phyloP scores from a whole-genome alignment of 2,797 vertebrate species.

The Argentina silus region DNA sequence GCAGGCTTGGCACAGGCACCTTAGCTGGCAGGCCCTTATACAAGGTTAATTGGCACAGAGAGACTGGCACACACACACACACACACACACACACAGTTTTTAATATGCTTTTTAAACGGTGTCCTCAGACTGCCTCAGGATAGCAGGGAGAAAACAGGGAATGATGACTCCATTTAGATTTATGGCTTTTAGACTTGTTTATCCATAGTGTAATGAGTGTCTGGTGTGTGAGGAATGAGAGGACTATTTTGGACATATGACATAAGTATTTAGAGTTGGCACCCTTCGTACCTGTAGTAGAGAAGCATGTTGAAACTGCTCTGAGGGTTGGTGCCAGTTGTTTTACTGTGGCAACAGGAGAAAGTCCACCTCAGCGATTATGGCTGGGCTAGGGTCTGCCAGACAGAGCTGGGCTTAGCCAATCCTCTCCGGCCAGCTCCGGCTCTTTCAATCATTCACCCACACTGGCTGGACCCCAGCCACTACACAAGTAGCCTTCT shows the following conservation, averaged over 20 bases:
- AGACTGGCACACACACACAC: background rate
- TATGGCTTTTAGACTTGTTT: background rate
- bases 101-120: background rate
- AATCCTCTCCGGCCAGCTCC: background rate
- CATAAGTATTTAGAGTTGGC: too few species aligned
- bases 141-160: background rate
- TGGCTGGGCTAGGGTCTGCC: background rate
- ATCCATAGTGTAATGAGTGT: background rate
- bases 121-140: background rate
- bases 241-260: background rate
- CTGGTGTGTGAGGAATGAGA: background rate
- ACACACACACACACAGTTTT: background rate
- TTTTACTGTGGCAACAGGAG: background rate
- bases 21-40: background rate
- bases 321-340: background rate
- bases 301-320: background rate
- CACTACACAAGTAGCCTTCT: background rate
- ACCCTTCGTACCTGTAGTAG: background rate
- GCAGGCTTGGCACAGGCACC: background rate
- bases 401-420: background rate
- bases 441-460: constrained; percentile 5
- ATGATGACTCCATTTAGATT: background rate
- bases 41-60: constrained; percentile 2
- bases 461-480: background rate
- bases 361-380: constrained; percentile 3